These are phyloP conservation scores for Cerceris ruficornis DNA, from an alignment of 2,888 invertebrate genomes.

Conservation along the genomic window DNA sequence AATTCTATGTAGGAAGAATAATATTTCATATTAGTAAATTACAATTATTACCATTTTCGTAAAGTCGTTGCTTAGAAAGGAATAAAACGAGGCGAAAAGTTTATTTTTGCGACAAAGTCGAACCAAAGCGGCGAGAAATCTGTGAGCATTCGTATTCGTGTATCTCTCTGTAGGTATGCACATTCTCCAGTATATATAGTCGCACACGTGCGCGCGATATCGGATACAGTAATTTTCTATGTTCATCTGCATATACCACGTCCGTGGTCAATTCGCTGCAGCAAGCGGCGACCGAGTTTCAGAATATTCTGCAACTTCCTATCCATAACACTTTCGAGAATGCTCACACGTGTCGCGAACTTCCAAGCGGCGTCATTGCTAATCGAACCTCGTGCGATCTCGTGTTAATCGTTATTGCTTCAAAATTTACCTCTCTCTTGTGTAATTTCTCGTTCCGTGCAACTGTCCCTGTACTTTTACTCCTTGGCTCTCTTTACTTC, in stretches of 20 bases:
- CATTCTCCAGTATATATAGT: background rate
- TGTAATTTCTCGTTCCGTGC: background rate
- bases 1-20: too few species aligned
- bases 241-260: slow-evolving; percentile 38
- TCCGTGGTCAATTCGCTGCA: slow-evolving; percentile 48
- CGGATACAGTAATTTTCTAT: slow-evolving; percentile 45
- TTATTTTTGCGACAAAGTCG: background rate
- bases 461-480: background rate
- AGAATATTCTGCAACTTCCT: slow-evolving; percentile 47
- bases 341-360: slow-evolving; percentile 34
- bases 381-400: slow-evolving; percentile 23
- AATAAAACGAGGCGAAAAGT: background rate
- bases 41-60: too few species aligned
- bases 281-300: slow-evolving; percentile 45
- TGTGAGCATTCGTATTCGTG: background rate
- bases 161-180: background rate
- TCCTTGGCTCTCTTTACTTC: background rate
- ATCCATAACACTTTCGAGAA: slow-evolving; percentile 46
- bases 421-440: background rate
- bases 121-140: background rate
- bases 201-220: slow-evolving; percentile 31
- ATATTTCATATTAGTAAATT: too few species aligned
- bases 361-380: slow-evolving; percentile 25
- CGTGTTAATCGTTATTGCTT: slow-evolving; percentile 37
- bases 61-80: too few species aligned